Conservation (phyloP, 1,140 invertebrate species). For the Carposina sasakii region DNA sequence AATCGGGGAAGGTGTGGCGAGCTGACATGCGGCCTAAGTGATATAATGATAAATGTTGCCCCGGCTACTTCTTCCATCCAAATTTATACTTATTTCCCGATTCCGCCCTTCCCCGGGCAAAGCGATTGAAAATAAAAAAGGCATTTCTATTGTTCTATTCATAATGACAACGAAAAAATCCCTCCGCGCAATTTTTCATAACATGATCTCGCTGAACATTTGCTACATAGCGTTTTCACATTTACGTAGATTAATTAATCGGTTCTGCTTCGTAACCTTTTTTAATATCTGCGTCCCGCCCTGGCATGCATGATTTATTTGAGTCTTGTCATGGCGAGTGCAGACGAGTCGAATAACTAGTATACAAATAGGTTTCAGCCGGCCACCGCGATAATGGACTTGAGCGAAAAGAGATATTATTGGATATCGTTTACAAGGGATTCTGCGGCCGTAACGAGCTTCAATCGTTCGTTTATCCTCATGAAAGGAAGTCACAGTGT, state of each 20-base stretch:
- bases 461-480: conserved; percentile 31
- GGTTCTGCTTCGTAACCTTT: conserved; percentile 28
- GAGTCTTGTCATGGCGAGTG: conserved; percentile 7
- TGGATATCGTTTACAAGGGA: conserved; percentile 48
- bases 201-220: too few relatives aligned
- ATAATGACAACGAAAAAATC: conserved; percentile 17
- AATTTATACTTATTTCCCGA: conserved; percentile 56
- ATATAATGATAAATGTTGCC: conserved; percentile 62
- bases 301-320: conserved; percentile 29
- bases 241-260: conserved; percentile 29
- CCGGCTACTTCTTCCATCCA: conserved; percentile 46
- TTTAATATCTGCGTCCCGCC: conserved; percentile 34
- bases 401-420: conserved; percentile 36
- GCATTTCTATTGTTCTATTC: conserved; percentile 40
- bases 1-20: conserved; percentile 42
- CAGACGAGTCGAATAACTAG: not conserved
- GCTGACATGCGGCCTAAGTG: conserved; percentile 40
- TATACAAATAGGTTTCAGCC: conserved; percentile 17
- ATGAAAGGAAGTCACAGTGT: conserved; percentile 35
- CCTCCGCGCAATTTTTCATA: conserved; percentile 16
- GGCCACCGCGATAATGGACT: conserved; percentile 28
- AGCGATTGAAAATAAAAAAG: conserved; percentile 34
- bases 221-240: conserved; percentile 11
- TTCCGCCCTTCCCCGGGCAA: conserved; percentile 27
- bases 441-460: too few relatives aligned